Base-by-base conservation (phyloP, 2,113 vertebrate genomes). In the Astatoreochromis straeleni region DNA sequence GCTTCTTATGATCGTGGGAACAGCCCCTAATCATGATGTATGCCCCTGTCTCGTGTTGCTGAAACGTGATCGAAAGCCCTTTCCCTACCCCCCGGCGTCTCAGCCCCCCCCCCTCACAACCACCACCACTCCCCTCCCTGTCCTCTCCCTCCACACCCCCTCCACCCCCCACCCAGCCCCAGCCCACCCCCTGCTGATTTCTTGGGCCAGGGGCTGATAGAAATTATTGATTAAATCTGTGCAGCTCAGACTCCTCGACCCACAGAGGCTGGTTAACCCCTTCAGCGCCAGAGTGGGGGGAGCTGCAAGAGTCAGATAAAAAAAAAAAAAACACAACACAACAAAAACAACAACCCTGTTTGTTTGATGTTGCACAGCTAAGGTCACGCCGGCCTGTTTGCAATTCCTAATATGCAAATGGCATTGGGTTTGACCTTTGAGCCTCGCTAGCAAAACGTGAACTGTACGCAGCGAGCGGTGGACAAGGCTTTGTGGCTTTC, bases 191-290 rank as follows among this genome's bases (percentile, higher is more conserved):
- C 95, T 94, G 95, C 94, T 96, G 96, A 97, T 97, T 96, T 96
- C 96, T 96, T 95, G 96, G 97, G 95, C 96, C 96, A 97, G 94
- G 95, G 96, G 96, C 97, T 97, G 97, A 97, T 97, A 97, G 97
- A 97, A 97, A 97, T 97, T 97, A 97, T 97, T 97, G 97, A 97
- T 97, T 97, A 97, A 96, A 97, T 97, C 96, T 97, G 95, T 96
- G 96, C 96, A 95, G 95, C 94, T 96, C 96, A 95, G 96, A 96
- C 96, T 96, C 94, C 95, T 95, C 95, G 95, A 95, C 96, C 96
- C 96, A 96, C 94, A 95, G 95, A 97, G 96, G 96, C 95, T 93
- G 90, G 94, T 97, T 97, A 97, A 97, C 97, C 96, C 97, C 93
- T 96, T 95, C 93, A 88, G 87, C 85, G 65, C 95, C 78, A 49